Percentiles rank a stretch among this genome's conserved stretches.
Evolutionary conservation across 2,113 vertebrate genomes (phyloP).

Genomic region (Polypterus bichir): DNA sequence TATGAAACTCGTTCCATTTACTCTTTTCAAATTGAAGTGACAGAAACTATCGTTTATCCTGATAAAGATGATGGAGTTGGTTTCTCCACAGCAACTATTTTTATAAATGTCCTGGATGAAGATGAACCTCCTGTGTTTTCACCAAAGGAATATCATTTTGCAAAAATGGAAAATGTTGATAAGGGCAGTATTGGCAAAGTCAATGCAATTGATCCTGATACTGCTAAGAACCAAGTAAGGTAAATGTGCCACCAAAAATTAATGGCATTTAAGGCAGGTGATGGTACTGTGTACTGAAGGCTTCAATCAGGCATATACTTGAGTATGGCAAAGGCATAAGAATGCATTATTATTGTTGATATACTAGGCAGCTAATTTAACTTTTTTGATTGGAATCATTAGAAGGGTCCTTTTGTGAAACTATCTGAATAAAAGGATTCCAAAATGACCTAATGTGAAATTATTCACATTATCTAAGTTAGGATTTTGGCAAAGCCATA

Average conservation of each 20-base stretch:
- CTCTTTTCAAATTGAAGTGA: conserved; percentile 48
- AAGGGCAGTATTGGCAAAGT: conserved; percentile 48
- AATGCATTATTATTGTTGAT: background rate
- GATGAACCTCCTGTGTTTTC: conserved; percentile 78
- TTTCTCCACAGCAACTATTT: conserved; percentile 32
- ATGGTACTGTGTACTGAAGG: background rate
- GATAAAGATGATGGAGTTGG: conserved; percentile 18
- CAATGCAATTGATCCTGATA: conserved; percentile 65
- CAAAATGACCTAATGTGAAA: too few relatives aligned
- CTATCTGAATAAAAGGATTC: too few relatives aligned
- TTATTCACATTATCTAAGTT: too few relatives aligned
- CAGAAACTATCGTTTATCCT: conserved; percentile 38
- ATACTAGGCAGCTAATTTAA: background rate
- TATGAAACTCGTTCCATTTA: conserved; percentile 54
- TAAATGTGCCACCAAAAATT: conserved; percentile 24
- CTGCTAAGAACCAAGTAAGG: conserved; percentile 49
- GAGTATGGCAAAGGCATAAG: background rate
- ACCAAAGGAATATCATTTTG: conserved; percentile 52
- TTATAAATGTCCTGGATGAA: conserved; percentile 61
- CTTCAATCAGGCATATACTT: too few relatives aligned
- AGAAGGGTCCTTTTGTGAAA: too few relatives aligned
- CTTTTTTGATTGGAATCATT: background rate
- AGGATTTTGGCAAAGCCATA: too few relatives aligned
- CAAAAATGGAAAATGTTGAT: conserved; percentile 48
- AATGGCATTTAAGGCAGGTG: background rate